A percentile compares a stretch with the other conserved stretches of the same genome.
Conservation (phyloP, 1,140 invertebrate genomes). For the Tetramorium alpestre region DNA sequence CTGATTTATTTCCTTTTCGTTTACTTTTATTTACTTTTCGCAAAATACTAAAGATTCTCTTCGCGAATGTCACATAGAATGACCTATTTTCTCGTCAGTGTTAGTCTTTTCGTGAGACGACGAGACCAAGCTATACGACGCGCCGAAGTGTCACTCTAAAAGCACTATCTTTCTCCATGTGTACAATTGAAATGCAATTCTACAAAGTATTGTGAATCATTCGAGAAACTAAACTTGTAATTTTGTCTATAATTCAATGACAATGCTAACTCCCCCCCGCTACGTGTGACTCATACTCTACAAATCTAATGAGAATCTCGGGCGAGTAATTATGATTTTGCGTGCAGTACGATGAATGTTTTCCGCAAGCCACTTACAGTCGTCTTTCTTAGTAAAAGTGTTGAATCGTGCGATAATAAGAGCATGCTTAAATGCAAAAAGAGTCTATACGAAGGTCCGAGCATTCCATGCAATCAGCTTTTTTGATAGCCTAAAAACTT, state of each 20-base stretch:
- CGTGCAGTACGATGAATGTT: not conserved
- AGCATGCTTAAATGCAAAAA: not conserved
- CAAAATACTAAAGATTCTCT: conserved; percentile 6
- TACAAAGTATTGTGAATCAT: conserved; percentile 8
- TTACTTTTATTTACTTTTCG: not conserved
- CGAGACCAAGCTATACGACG: not conserved
- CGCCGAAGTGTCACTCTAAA: conserved; percentile 7
- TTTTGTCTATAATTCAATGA: not conserved
- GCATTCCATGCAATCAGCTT: not conserved
- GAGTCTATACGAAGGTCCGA: not conserved
- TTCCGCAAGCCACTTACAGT: not conserved
- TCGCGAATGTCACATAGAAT: not conserved
- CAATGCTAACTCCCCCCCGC: no score
- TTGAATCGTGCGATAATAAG: not conserved
- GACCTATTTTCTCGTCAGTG: conserved; percentile 26
- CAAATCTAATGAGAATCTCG: not conserved
- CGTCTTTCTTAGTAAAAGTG: not conserved
- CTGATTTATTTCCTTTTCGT: not conserved
- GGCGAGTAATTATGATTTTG: not conserved
- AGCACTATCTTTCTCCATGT: conserved; percentile 1
- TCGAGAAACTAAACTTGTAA: not conserved
- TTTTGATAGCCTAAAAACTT: conserved; percentile 34
- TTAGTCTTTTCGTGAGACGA: not conserved
- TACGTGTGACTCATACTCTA: not conserved
- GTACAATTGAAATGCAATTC: conserved; percentile 1